Percentiles rank a stretch among this genome's conserved stretches.
These are phyloP conservation scores for Calidris pugnax DNA, from an alignment of 2,113 vertebrate genomes.

Conservation along the genomic window DNA sequence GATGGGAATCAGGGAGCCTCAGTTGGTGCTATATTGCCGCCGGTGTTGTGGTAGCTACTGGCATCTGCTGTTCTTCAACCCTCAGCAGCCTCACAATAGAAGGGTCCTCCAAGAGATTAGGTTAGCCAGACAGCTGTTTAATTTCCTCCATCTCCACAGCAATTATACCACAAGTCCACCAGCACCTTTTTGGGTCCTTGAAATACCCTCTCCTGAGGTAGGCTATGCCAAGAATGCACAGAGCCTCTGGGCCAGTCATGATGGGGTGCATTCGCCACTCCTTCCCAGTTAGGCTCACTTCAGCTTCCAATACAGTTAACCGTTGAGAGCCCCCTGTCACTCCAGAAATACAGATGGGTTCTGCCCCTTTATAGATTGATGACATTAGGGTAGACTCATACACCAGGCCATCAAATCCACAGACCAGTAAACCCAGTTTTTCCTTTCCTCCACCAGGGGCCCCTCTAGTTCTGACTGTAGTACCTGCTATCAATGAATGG, in stretches of 20 bases:
- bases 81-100: not conserved
- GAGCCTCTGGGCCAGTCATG: not conserved
- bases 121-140: not conserved
- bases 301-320: not conserved
- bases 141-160: not conserved
- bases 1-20: not conserved
- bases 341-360: not conserved
- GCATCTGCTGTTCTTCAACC: not conserved
- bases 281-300: not conserved
- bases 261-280: not conserved
- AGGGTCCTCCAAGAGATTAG: not conserved
- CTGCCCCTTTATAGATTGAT: not conserved
- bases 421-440: not conserved
- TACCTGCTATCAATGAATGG: not conserved
- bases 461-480: not conserved
- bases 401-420: not conserved
- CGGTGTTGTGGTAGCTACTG: not conserved
- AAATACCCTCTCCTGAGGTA: not conserved
- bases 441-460: not conserved
- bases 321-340: not conserved
- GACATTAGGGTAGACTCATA: not conserved
- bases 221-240: not conserved
- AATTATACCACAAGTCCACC: not conserved
- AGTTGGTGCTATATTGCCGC: not conserved
- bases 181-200: not conserved